These are phyloP conservation scores for Melinopterus prodromus DNA, from an alignment of 2,888 invertebrate genomes.

Conservation along the genomic window DNA sequence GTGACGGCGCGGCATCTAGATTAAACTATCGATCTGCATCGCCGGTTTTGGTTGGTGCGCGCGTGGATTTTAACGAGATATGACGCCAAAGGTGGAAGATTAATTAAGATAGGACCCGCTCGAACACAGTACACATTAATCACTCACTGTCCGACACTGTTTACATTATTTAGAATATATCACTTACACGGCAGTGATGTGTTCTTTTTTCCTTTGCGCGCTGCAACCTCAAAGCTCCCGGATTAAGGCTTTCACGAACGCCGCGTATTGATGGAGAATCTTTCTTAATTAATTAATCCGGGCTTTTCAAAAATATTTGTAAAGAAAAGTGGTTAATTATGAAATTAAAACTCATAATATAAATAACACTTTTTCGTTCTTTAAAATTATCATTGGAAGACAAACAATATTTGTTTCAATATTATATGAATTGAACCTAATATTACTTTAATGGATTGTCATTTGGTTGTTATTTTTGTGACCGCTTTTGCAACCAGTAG, in stretches of 20 bases:
- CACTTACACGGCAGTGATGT: background rate
- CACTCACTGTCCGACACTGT: background rate
- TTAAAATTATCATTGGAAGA: too few species aligned
- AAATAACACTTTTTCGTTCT: too few species aligned
- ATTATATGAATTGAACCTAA: too few species aligned
- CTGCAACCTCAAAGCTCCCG: background rate
- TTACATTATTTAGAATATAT: slow-evolving; percentile 4
- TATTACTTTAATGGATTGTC: too few species aligned
- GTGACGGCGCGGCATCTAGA: background rate
- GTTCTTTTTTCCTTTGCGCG: background rate
- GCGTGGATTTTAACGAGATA: background rate
- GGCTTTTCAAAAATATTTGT: too few species aligned
- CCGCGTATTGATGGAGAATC: background rate
- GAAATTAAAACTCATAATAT: too few species aligned
- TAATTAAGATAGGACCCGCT: slow-evolving; percentile 20
- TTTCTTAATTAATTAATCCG: background rate
- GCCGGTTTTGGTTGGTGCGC: background rate
- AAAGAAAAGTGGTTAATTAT: too few species aligned
- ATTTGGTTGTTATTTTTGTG: too few species aligned
- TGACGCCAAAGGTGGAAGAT: slow-evolving; percentile 22
- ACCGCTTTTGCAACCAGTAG: too few species aligned
- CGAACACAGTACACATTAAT: slow-evolving; percentile 4
- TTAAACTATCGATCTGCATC: background rate
- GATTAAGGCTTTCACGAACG: background rate
- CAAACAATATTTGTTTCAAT: too few species aligned